Percentiles rank a stretch among this genome's conserved stretches.
Evolutionary conservation across 1,140 invertebrate species (phyloP).

Genomic region (Eueides isabella): DNA sequence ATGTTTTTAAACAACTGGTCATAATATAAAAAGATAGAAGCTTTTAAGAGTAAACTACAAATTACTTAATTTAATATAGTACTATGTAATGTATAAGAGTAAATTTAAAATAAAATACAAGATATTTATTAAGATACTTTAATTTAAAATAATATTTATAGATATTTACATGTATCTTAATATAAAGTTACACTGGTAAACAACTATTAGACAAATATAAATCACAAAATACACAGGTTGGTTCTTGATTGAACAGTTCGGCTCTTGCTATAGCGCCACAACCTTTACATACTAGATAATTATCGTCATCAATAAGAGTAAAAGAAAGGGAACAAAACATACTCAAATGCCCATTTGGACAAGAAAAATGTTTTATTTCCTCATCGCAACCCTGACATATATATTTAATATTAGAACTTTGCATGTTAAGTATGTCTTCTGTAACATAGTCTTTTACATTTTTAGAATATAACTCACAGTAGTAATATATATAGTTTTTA

Average conservation of each 20-base stretch:
- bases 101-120: neutral
- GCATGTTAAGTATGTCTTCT: constrained; percentile 36
- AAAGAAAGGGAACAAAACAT: constrained; percentile 66
- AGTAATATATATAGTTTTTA: constrained; percentile 59
- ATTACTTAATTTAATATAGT: no score
- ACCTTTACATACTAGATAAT: constrained; percentile 61
- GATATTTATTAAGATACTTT: neutral
- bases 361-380: constrained; percentile 55
- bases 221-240: constrained; percentile 69
- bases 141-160: neutral
- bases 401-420: constrained; percentile 42
- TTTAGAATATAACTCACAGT: constrained; percentile 53
- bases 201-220: constrained; percentile 45
- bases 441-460: constrained; percentile 38
- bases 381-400: constrained; percentile 66
- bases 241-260: constrained; percentile 50
- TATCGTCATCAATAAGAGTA: constrained; percentile 55
- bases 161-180: neutral
- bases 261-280: constrained; percentile 51
- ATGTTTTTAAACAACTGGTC: no score
- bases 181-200: neutral
- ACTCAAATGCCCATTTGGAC: constrained; percentile 58
- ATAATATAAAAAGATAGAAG: no score
- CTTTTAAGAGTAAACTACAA: no score
- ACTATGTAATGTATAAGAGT: no score